A percentile compares a stretch with the other conserved stretches of the same genome.
Evolutionary conservation across 2,888 invertebrate species (phyloP).

Genomic region (Drosophila testacea): DNA sequence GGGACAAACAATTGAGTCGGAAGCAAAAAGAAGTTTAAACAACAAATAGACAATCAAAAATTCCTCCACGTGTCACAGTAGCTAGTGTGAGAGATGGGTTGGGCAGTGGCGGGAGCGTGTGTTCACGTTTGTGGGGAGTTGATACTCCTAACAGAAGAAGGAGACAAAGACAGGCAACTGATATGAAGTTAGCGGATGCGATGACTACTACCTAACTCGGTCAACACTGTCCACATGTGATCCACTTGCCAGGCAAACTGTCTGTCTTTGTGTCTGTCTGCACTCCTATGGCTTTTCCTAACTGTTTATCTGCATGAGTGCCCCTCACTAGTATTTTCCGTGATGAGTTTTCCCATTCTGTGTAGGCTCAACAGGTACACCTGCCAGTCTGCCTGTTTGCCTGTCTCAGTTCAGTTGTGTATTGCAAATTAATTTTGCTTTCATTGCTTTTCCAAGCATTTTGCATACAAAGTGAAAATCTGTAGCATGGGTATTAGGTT

Average conservation of each 20-base stretch:
- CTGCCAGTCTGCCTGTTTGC: constrained; percentile 21
- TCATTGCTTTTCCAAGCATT: constrained; percentile 59
- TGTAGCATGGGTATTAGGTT: constrained; percentile 25
- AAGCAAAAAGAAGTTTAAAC: constrained; percentile 34
- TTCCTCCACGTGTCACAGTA: constrained; percentile 58
- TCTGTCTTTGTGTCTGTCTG: neutral
- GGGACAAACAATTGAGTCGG: constrained; percentile 67
- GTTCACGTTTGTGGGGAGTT: constrained; percentile 18
- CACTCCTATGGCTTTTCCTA: constrained; percentile 71
- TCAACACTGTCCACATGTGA: constrained; percentile 65
- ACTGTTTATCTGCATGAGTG: constrained; percentile 76
- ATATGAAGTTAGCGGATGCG: constrained; percentile 48
- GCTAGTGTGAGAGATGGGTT: constrained; percentile 18
- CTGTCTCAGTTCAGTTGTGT: constrained; percentile 42
- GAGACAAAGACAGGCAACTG: constrained; percentile 33
- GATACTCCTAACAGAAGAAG: constrained; percentile 27
- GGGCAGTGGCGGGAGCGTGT: constrained; percentile 9
- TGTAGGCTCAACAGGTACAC: constrained; percentile 36
- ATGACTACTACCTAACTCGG: constrained; percentile 53
- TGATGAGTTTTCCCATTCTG: constrained; percentile 55
- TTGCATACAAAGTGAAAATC: constrained; percentile 58
- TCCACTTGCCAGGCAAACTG: constrained; percentile 46
- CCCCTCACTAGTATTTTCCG: constrained; percentile 40
- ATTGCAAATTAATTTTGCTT: constrained; percentile 71
- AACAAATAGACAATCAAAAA: constrained; percentile 31